phyloP scores from a whole-genome alignment of 2,797 vertebrate genomes.

The Sebastes itinus region DNA sequence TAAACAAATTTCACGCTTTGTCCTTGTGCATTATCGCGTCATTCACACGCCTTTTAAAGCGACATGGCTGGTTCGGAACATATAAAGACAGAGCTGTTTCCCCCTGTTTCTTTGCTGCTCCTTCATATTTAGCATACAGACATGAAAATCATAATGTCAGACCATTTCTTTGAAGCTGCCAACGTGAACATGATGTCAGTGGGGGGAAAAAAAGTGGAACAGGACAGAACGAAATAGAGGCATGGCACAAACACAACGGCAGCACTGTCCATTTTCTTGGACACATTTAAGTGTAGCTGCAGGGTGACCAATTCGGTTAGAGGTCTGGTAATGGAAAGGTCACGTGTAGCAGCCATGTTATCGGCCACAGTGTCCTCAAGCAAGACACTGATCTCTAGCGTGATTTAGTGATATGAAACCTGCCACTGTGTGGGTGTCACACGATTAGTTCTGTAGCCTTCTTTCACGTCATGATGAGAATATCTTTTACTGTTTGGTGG shows the following conservation, averaged over 20 bases:
- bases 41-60: background rate
- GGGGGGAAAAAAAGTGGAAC: background rate
- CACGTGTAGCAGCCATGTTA: slow-evolving; percentile 18
- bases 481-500: background rate
- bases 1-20: background rate
- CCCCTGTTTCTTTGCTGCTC: background rate
- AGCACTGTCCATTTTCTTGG: background rate
- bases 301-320: background rate
- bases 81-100: background rate
- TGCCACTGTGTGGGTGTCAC: background rate
- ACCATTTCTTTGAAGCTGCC: background rate
- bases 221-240: background rate
- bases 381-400: background rate
- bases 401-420: background rate
- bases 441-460: background rate
- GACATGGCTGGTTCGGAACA: background rate
- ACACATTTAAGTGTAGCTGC: slow-evolving; percentile 2
- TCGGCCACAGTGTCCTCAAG: background rate
- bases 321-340: background rate
- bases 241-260: background rate
- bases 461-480: background rate
- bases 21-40: no score
- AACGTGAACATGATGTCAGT: background rate
- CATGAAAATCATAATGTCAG: background rate
- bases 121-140: background rate